Conservation (phyloP, 2,888 invertebrate species). For the Synergus japonicus region DNA sequence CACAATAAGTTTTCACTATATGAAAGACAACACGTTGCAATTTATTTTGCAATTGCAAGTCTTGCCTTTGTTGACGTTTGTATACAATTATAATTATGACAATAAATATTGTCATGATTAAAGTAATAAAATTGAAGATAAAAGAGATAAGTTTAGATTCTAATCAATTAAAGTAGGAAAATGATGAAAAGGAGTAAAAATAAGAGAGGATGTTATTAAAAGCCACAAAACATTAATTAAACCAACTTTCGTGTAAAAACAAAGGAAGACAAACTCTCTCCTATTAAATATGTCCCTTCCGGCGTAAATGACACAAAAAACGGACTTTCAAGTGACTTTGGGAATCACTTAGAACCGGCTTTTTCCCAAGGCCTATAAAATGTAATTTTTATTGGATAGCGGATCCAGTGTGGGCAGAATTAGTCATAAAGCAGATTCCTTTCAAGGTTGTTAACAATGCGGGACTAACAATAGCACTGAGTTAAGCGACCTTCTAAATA, state of each 20-base stretch:
- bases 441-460: slow-evolving; percentile 1
- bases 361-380: slow-evolving; percentile 3
- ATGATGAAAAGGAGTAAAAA: neutral
- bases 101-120: neutral
- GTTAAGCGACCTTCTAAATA: neutral
- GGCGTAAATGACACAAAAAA: slow-evolving; percentile 16
- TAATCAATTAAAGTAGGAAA: no score
- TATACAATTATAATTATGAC: neutral
- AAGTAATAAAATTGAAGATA: neutral
- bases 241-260: neutral
- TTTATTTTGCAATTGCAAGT: no score
- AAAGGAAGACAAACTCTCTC: slow-evolving; percentile 16
- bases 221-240: neutral
- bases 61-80: neutral
- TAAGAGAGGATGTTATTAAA: neutral
- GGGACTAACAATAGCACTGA: neutral
- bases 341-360: neutral
- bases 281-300: slow-evolving; percentile 1
- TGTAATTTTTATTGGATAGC: slow-evolving; percentile 12
- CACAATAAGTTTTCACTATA: no score
- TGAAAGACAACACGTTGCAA: no score
- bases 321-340: slow-evolving; percentile 10
- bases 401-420: slow-evolving; percentile 10
- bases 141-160: neutral
- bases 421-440: slow-evolving; percentile 16